These are phyloP conservation scores for Drosophila prostipennis DNA, from an alignment of 2,888 invertebrate genomes.

Conservation along the genomic window DNA sequence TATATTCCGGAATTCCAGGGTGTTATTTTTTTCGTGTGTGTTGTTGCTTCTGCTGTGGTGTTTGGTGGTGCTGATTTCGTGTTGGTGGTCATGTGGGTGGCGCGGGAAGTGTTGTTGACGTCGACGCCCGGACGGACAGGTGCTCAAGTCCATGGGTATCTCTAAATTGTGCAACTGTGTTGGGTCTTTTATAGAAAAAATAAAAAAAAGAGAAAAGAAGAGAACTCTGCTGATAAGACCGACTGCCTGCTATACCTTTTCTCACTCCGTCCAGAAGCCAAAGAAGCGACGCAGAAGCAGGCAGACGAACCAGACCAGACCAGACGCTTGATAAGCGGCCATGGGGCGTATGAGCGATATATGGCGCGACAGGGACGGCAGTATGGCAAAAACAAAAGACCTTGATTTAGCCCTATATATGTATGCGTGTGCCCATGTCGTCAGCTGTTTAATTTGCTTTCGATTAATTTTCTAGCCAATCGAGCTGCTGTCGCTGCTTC, in stretches of 20 bases:
- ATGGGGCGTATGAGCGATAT: conserved; percentile 40
- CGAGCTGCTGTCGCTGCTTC: conserved; percentile 14
- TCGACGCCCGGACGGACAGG: conserved; percentile 38
- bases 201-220: neutral
- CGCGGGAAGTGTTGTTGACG: conserved; percentile 44
- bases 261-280: conserved; percentile 31
- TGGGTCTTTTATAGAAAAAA: conserved; percentile 14
- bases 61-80: conserved; percentile 16
- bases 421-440: conserved; percentile 30
- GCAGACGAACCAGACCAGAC: conserved; percentile 50
- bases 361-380: conserved; percentile 42
- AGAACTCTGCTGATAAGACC: conserved; percentile 41
- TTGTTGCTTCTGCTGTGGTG: conserved; percentile 9
- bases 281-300: conserved; percentile 42
- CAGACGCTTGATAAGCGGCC: conserved; percentile 69
- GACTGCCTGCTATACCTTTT: conserved; percentile 19
- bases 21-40: conserved; percentile 3
- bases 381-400: conserved; percentile 44
- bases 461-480: conserved; percentile 62
- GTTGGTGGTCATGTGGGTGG: conserved; percentile 57
- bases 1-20: neutral
- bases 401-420: conserved; percentile 43
- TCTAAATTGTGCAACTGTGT: conserved; percentile 23
- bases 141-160: conserved; percentile 48
- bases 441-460: conserved; percentile 77